phyloP scores from a whole-genome alignment of 2,888 invertebrate genomes.

The Nycteola revayana region DNA sequence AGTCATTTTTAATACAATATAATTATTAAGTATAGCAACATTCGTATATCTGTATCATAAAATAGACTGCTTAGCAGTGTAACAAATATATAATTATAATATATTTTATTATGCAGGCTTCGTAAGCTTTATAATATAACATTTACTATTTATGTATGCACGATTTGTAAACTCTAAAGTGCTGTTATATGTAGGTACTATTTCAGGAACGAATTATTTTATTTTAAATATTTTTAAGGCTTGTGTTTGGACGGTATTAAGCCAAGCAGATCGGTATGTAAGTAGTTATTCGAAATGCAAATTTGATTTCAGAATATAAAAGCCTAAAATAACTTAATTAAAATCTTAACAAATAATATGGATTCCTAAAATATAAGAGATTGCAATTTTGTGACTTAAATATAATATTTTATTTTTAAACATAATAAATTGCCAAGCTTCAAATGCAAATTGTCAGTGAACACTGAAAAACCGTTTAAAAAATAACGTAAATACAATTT shows the following conservation, averaged over 20 bases:
- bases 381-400: conserved; percentile 42
- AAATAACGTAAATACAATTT: conserved; percentile 15
- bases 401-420: conserved; percentile 11
- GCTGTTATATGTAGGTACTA: conserved; percentile 11
- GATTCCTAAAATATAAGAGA: conserved; percentile 30
- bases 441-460: conserved; percentile 11
- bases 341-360: conserved; percentile 28
- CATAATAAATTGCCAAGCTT: conserved; percentile 20
- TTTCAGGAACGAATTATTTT: conserved; percentile 17
- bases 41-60: conserved; percentile 34
- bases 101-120: conserved; percentile 24
- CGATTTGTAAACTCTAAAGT: conserved; percentile 3
- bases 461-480: conserved; percentile 4
- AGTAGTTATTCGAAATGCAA: conserved; percentile 44
- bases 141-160: conserved; percentile 15
- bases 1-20: conserved; percentile 14
- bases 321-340: conserved; percentile 40
- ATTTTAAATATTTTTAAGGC: conserved; percentile 15
- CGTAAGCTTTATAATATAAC: conserved; percentile 11
- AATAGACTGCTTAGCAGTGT: conserved; percentile 49
- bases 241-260: conserved; percentile 55
- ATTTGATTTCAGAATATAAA: conserved; percentile 51
- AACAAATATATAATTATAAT: conserved; percentile 14
- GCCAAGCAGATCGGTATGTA: conserved; percentile 43
- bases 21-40: conserved; percentile 18